Evolutionary conservation across 2,888 invertebrate species (phyloP).

Genomic region (Gnatocerus cornutus): DNA sequence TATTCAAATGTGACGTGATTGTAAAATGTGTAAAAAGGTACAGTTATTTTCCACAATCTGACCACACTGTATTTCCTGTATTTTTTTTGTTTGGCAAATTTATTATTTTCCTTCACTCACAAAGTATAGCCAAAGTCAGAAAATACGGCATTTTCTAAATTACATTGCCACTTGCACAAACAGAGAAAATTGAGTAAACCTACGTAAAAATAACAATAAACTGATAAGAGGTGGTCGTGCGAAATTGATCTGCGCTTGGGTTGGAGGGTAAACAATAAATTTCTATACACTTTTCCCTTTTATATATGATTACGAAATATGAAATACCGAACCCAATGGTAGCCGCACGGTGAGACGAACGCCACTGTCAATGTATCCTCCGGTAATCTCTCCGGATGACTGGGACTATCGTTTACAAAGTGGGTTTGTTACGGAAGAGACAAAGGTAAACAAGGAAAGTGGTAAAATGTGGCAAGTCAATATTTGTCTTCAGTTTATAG

Average conservation of each 20-base stretch:
- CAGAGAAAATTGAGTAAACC: conserved; percentile 53
- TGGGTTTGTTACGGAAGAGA: conserved; percentile 55
- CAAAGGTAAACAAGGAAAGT: conserved; percentile 59
- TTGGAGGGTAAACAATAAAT: conserved; percentile 56
- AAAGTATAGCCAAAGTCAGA: conserved; percentile 15
- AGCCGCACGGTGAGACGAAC: conserved; percentile 25
- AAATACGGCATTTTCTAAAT: conserved; percentile 45
- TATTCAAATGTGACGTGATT: too few species aligned
- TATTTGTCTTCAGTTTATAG: conserved; percentile 48
- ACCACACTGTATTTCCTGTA: too few species aligned
- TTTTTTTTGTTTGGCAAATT: neutral
- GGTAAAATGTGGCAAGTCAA: conserved; percentile 54
- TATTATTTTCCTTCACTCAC: neutral
- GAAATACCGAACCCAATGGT: conserved; percentile 46
- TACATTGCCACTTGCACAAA: conserved; percentile 50
- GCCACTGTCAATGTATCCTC: conserved; percentile 42
- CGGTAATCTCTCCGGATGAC: conserved; percentile 54
- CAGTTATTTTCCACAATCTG: too few species aligned
- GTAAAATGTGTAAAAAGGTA: too few species aligned
- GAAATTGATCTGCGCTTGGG: conserved; percentile 49
- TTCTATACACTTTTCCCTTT: conserved; percentile 52
- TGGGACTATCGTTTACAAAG: conserved; percentile 58
- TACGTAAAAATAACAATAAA: conserved; percentile 52
- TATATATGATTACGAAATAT: conserved; percentile 48
- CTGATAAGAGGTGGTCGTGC: conserved; percentile 46